Evolutionary conservation across 2,113 vertebrate genomes (phyloP), one percentile per base, ranked within the genome.

Genomic region (Prochilodus magdalenae): DNA sequence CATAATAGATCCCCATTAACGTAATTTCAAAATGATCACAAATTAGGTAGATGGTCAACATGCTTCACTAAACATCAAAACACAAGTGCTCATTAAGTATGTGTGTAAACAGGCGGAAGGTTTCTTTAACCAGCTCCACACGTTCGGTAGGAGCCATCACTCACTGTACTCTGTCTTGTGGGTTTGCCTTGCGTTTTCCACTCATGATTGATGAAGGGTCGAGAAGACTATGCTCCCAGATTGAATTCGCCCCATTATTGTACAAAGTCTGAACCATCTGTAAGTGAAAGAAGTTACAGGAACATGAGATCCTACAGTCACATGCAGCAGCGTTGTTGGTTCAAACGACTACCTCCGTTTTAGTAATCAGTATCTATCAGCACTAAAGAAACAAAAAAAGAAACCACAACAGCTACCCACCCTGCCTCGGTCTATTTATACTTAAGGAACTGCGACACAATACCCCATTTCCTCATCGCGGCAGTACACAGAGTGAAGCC

Each of bases 111-210:
- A 55, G 6, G 20, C 2, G 20, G 53, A 55, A 55, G 18, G 18
- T 36, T 6, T 4, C 33, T 55, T 55, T 8, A 57, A 57, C 55
- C 22, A 57, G 55, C 5, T 11, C 40, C 11, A 4, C 24, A 69
- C 2, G 30, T 59, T 69, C n/a, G 20, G 40, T 12, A 26, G 18
- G 18, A 33, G 63, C 0, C 22, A 67, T 26, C 59, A 97, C 98
- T 97, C 94, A 99, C 98, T 99, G 97, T 84, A 98, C 95, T 96
- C 97, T 96, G 90, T 99, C 98, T 91, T 99, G 98, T 0, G 97
- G 97, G 89, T 94, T 96, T 69, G 97, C 97, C 93, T 99, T 99
- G 85, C 98, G 96, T 86, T 97, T 96, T 86, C 96, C 98, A 12
- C 96, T 98, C 92, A 95, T 93, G 76, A 97, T 91, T 0, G 97